Percentiles rank a stretch among this genome's conserved stretches.
phyloP scores from a whole-genome alignment of 1,140 invertebrate species.

The Microplitis demolitor region DNA sequence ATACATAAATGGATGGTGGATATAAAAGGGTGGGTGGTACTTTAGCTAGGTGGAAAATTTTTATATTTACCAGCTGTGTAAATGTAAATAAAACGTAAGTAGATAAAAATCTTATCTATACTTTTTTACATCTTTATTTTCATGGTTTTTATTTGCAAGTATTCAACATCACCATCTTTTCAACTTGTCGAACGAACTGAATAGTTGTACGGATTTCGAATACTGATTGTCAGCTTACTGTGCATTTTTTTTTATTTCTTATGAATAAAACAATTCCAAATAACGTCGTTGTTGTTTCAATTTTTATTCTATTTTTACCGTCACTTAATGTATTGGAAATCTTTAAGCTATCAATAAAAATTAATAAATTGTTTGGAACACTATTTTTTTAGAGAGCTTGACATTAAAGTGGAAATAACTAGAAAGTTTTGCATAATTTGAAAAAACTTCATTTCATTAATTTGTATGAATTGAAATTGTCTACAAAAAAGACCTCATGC shows the following conservation, averaged over 20 bases:
- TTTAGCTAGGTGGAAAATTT: conserved; percentile 20
- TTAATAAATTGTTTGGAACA: no score
- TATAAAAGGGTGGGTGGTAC: not conserved
- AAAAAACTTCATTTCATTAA: no score
- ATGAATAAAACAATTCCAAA: conserved; percentile 27
- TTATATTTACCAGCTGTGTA: conserved; percentile 31
- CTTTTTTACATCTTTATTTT: not conserved
- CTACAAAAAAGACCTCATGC: no score
- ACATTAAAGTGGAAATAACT: no score
- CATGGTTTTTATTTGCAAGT: not conserved
- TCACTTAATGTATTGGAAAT: not conserved
- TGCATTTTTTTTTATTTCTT: conserved; percentile 6
- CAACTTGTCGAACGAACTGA: not conserved
- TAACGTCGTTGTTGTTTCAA: conserved; percentile 16
- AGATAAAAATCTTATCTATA: conserved; percentile 25
- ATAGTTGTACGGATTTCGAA: conserved; percentile 24
- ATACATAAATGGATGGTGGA: conserved; percentile 32
- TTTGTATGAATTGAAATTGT: no score
- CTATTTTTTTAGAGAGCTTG: no score
- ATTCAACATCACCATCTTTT: not conserved
- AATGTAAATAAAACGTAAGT: conserved; percentile 32
- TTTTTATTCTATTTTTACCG: not conserved
- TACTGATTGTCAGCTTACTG: conserved; percentile 31
- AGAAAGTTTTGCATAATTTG: no score
- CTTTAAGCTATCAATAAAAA: no score